Evolutionary conservation across 2,113 vertebrate genomes (phyloP), one percentile per base, ranked within the genome.

Genomic region (Elachura formosa): DNA sequence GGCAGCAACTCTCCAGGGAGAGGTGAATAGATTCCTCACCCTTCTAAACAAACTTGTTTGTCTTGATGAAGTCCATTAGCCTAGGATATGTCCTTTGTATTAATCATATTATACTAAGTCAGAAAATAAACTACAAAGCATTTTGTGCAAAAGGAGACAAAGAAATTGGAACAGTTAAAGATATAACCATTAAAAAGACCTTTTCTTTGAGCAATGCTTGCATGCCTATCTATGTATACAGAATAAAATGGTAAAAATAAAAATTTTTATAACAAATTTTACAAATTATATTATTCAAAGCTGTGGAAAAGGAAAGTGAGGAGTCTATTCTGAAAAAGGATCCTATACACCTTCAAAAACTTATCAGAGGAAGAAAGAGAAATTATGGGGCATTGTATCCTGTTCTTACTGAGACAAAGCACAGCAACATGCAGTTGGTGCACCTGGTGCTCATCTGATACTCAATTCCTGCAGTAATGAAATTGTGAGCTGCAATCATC

Each of bases 391-490:
- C 16, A 45, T 7, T 74, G 10, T 16, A 43, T 46, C 19, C 64
- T 48, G 4, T 14, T 45, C 54, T 83, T 52, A 40, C 6, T 28
- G 23, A 38, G 15, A 83, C 23, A 66, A 84, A 58, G 28, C 43
- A 72, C 20, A 59, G 23, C 19, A 86, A 54, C 2, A 5, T 19
- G 34, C n/a, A 43, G 8, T 11, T 71, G 38, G 41, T 62, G 24
- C 46, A 58, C n/a, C 28, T 48, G 18, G 18, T 71, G 36, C n/a
- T 75, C 61, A 36, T 25, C 19, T 71, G 21, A 66, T 20, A 36
- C 8, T 5, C 0, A 21, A 40, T 20, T n/a, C 36, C 31, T 1
- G 12, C 4, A 46, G 38, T 9, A 54, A 43, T 15, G 19, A 74
- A 82, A 62, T 75, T 88, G 24, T 79, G n/a, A 78, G 31, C 28